Evolutionary conservation across 2,113 vertebrate genomes (phyloP), one percentile per base, ranked within the genome.

Genomic region (Phrynosoma blainvillii): DNA sequence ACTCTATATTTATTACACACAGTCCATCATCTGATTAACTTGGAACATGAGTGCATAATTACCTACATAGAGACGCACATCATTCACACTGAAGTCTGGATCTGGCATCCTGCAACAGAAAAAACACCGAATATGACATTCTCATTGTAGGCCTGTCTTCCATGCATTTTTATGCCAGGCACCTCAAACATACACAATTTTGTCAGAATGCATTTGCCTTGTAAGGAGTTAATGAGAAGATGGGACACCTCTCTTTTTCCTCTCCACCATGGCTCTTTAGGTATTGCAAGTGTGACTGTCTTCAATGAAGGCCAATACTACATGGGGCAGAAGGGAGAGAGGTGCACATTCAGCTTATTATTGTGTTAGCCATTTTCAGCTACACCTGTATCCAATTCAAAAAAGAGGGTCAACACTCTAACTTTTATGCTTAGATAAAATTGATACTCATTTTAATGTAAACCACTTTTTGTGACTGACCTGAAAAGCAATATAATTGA

Each of bases 11-110:
- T 79, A 40, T 80, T 71, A 80, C 47, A 73, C n/a, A 20, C 20
- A 32, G 9, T 30, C 10, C 2, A 54, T 77, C 62, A 81, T 12
- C 25, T 56, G 62, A 77, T 78, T 23, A 54, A 70, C 65, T 54
- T 42, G 77, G 30, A 79, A 82, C 42, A 54, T 10, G 47, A n/a
- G 82, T 56, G 65, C 86, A 95, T 88, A 88, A 98, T 98, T 96
- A 99, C 99, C 99, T 7, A 99, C 99, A 93, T 98, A 99, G 89
- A 98, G 95, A 91, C 99, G 98, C 83, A 99, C 99, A 82, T 99
- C 99, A 52, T 98, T 99, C 95, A 99, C 99, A 54, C 98, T 99
- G 93, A 99, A 99, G 93, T 98, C 98, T 0, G 98, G 93, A 91
- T 99, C 98, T 2, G 99, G 99, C 99, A 99, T 99, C 95, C 99